phyloP scores from a whole-genome alignment of 2,888 invertebrate species.

The Eristalinus sepulchralis region DNA sequence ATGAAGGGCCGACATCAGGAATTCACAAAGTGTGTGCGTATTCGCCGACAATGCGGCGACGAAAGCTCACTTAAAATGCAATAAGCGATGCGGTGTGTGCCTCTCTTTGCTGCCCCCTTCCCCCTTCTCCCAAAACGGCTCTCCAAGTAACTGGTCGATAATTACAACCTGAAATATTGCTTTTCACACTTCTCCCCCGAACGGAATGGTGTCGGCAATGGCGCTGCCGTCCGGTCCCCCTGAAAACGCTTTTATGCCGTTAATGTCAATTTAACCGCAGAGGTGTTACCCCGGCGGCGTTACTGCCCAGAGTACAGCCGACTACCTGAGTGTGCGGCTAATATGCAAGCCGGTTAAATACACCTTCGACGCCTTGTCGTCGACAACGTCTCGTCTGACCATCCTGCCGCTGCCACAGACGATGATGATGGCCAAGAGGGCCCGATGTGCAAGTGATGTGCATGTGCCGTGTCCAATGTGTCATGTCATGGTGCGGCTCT shows the following conservation, averaged over 20 bases:
- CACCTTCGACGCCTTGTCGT: conserved; percentile 51
- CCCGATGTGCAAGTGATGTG: conserved; percentile 5
- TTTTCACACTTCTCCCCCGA: conserved; percentile 62
- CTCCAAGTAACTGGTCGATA: conserved; percentile 49
- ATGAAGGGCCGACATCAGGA: conserved; percentile 32
- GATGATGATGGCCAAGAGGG: conserved; percentile 8
- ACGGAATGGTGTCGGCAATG: neutral
- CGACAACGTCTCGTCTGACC: neutral
- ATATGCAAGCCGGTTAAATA: conserved; percentile 61
- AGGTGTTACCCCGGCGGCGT: conserved; percentile 66
- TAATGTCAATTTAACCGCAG: conserved; percentile 67
- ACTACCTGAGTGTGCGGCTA: conserved; percentile 38
- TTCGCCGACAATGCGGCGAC: conserved; percentile 31
- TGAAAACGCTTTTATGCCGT: conserved; percentile 60
- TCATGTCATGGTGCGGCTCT: conserved; percentile 54
- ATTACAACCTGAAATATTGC: conserved; percentile 71
- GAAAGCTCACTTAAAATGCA: conserved; percentile 66
- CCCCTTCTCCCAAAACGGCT: neutral
- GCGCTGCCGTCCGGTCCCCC: neutral
- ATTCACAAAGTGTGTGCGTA: conserved; percentile 53
- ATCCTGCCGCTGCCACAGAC: conserved; percentile 9
- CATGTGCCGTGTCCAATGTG: conserved; percentile 43
- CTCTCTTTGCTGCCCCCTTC: neutral
- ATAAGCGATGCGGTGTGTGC: conserved; percentile 44
- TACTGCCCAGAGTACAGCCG: conserved; percentile 5